A percentile compares a stretch with the other conserved stretches of the same genome.
These are phyloP conservation scores for Ophiothrix spiculata DNA, from an alignment of 35 echinoderm and acorn worm species.

Conservation along the genomic window DNA sequence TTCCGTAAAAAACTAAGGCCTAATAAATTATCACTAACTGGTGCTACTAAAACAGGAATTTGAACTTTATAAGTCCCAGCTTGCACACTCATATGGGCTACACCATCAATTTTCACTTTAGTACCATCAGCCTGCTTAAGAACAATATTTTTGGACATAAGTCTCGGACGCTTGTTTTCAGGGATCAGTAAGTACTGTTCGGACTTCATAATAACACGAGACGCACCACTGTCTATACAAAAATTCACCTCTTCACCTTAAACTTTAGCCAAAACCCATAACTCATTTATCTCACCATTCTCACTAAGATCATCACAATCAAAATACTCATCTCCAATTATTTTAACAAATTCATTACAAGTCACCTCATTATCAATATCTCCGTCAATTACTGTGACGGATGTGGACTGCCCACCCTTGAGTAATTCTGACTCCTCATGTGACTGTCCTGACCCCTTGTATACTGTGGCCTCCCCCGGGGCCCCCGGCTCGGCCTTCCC, in stretches of 20 bases:
- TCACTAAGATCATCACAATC: background rate
- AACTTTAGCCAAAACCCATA: background rate
- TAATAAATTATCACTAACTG: background rate
- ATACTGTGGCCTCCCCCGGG: background rate
- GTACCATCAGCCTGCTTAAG: background rate
- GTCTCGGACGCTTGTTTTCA: background rate
- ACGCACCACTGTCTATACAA: background rate
- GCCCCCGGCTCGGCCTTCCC: background rate
- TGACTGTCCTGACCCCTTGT: background rate
- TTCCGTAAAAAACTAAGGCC: conserved; percentile 1
- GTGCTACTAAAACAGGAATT: background rate
- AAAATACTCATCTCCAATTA: background rate
- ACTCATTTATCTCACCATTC: background rate
- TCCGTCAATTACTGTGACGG: no score
- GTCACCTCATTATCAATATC: no score
- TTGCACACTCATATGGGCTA: background rate
- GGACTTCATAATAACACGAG: background rate
- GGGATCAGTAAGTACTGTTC: background rate
- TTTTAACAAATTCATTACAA: no score
- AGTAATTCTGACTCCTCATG: background rate
- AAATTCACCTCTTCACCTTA: background rate
- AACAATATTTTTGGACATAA: background rate
- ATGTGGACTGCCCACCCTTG: no score
- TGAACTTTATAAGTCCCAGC: background rate
- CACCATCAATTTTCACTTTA: conserved; percentile 10